Evolutionary conservation across 2,113 vertebrate genomes (phyloP).

Genomic region (Echinops telfairi): DNA sequence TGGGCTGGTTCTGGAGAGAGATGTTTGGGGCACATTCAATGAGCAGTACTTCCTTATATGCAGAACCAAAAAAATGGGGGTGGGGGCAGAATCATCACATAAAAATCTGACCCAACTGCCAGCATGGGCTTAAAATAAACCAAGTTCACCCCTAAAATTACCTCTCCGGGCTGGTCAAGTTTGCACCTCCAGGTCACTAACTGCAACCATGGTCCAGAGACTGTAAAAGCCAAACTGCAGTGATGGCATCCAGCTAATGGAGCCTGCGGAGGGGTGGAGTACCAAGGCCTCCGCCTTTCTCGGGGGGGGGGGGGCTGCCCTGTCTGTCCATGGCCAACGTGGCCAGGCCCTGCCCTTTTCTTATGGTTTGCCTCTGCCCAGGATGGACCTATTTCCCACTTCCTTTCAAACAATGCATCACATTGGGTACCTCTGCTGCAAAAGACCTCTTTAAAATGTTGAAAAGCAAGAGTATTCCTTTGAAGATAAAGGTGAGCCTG

Average conservation of each 20-base stretch:
- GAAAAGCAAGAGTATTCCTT: too few relatives aligned
- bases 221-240: neutral
- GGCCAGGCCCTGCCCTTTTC: neutral
- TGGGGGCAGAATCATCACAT: conserved; percentile 14
- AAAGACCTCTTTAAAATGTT: too few relatives aligned
- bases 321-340: too few relatives aligned
- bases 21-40: conserved; percentile 72
- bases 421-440: too few relatives aligned
- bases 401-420: too few relatives aligned
- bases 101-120: conserved; percentile 59
- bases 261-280: too few relatives aligned
- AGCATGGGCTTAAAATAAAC: conserved; percentile 54
- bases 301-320: too few relatives aligned
- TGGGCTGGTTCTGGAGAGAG: conserved; percentile 72
- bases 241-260: neutral
- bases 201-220: neutral
- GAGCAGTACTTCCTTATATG: conserved; percentile 74
- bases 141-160: conserved; percentile 58
- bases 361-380: too few relatives aligned
- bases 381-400: neutral
- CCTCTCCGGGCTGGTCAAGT: neutral
- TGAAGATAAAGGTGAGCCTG: too few relatives aligned
- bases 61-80: conserved; percentile 61
- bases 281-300: too few relatives aligned
- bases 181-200: neutral